Evolutionary conservation across 2,797 vertebrate species (phyloP).

Genomic region (Hippoglossus hippoglossus): DNA sequence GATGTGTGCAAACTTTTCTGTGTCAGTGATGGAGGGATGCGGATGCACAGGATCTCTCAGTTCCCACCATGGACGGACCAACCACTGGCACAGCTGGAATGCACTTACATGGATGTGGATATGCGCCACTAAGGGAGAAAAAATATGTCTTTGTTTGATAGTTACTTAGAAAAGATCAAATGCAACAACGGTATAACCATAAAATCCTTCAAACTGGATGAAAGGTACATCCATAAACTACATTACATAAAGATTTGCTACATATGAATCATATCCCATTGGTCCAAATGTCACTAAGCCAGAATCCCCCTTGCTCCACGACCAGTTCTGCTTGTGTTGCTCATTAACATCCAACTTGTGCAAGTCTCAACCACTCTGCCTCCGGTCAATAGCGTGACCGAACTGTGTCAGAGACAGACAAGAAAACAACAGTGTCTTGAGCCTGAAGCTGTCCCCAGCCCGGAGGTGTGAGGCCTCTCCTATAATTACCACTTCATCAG

Average conservation of each 20-base stretch:
- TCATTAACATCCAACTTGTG: constrained; percentile 15
- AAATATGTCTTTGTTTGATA: neutral
- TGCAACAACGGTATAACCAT: neutral
- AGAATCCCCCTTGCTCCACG: neutral
- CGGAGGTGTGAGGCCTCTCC: constrained; percentile 63
- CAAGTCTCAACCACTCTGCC: neutral
- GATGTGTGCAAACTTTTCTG: constrained; percentile 59
- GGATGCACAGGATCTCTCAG: constrained; percentile 51
- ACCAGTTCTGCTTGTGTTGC: constrained; percentile 2
- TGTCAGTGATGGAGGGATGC: constrained; percentile 55
- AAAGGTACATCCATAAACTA: neutral
- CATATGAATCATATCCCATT: constrained; percentile 13
- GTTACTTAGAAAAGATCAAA: neutral
- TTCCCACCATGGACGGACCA: constrained; percentile 35
- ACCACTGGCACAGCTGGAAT: constrained; percentile 68
- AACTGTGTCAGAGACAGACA: constrained; percentile 25
- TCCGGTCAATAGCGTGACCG: constrained; percentile 40
- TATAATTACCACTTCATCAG: constrained; percentile 79
- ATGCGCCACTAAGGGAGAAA: constrained; percentile 22
- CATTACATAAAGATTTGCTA: neutral
- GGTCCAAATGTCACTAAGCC: constrained; percentile 2
- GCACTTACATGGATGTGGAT: constrained; percentile 31
- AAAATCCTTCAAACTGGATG: too few species aligned
- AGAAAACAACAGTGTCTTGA: constrained; percentile 32
- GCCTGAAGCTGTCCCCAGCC: constrained; percentile 34